Evolutionary conservation across 1,140 invertebrate genomes (phyloP), one percentile per base, ranked within the genome.

Genomic region (Drosophila willistoni): DNA sequence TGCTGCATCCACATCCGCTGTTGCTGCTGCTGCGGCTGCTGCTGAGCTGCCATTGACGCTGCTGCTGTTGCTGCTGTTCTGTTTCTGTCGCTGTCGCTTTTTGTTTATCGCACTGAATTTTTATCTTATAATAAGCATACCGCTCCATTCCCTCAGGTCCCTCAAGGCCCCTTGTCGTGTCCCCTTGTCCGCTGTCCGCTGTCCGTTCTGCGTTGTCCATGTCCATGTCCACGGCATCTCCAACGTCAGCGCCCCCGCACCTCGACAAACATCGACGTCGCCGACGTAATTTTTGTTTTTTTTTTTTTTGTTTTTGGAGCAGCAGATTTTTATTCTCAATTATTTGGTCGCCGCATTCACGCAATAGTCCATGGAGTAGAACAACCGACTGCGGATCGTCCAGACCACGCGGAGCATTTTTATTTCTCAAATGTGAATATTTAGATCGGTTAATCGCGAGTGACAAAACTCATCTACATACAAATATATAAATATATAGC

Each of bases 61-160:
- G 62, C 33, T 42, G 42, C 34, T 25, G 62, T 19, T 42, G 42
- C 34, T 25, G 22, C 19, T 39, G 71, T 13, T 19, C 22, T 12
- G 63, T 22, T 57, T 42, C 65, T 41, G 67, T 42, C 57, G 71
- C 67, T 73, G 64, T 64, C 73, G 75, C 73, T 67, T 89, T 80
- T 91, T 90, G 76, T 86, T 85, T 76, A 86, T 77, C 77, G 68
- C 62, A 77, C 68, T 82, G 64, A 66, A 86, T 86, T 91, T 91
- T 90, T 85, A 91, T 81, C 79, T 86, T 77, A 91, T 91, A 91
- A 90, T 91, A 91, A 91, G 90, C 79, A 81, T 73, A 72, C 73
- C 67, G 71, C 60, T 69, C 57, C 61, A 65, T 22, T 74, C 39
- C 69, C 63, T 68, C 36, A 39, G 36, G 41, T 67, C 64, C 51